These are phyloP conservation scores for Champsocephalus esox DNA, from an alignment of 2,797 vertebrate genomes.

Conservation along the genomic window DNA sequence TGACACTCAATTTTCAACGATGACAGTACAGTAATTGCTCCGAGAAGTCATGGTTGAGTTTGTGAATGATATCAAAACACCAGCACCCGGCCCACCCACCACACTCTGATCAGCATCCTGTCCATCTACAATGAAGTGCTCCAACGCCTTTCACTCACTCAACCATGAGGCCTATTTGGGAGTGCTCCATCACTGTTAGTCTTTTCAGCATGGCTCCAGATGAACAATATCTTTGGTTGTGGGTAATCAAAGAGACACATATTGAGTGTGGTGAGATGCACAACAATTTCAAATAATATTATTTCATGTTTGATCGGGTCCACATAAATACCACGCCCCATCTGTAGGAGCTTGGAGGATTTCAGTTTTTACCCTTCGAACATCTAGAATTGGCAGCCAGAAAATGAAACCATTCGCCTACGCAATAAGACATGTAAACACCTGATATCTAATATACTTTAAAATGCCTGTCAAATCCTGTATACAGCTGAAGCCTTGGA, in stretches of 20 bases:
- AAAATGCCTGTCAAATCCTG: not conserved
- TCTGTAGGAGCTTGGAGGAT: conserved; percentile 16
- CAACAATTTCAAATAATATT: conserved; percentile 48
- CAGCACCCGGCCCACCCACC: conserved; percentile 45
- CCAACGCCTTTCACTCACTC: conserved; percentile 67
- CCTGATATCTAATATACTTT: not conserved
- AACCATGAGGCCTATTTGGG: conserved; percentile 71
- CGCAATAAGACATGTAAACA: not conserved
- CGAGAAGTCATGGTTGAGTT: conserved; percentile 74
- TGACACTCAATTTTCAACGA: conserved; percentile 81
- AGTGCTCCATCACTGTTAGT: conserved; percentile 67
- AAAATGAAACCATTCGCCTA: not conserved
- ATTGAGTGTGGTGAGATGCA: conserved; percentile 54
- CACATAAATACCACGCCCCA: not conserved
- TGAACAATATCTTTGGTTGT: conserved; percentile 51
- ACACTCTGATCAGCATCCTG: conserved; percentile 64
- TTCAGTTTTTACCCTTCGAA: conserved; percentile 5
- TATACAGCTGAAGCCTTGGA: not conserved
- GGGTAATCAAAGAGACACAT: conserved; percentile 57
- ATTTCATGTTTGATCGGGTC: conserved; percentile 49
- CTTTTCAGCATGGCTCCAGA: conserved; percentile 38
- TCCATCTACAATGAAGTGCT: conserved; percentile 69
- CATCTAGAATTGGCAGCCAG: conserved; percentile 2
- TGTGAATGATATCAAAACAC: conserved; percentile 77
- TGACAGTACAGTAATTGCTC: conserved; percentile 81